phyloP scores from a whole-genome alignment of 2,797 vertebrate genomes.

The Crocidura indochinensis region DNA sequence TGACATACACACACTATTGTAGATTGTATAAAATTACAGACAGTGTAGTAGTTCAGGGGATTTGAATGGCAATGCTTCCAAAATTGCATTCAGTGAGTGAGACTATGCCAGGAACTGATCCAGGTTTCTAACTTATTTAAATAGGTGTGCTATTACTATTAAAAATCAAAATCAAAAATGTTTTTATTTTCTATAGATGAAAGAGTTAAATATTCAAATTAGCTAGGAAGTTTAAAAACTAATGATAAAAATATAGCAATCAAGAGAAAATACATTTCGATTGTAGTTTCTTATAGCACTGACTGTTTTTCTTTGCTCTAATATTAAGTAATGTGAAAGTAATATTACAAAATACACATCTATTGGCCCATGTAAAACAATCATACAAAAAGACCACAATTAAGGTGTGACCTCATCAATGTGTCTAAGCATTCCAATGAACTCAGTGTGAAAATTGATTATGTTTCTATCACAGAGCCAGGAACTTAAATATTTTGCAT shows the following conservation, averaged over 20 bases:
- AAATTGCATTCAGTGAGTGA: too few species aligned
- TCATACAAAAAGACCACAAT: neutral
- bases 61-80: too few species aligned
- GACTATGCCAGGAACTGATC: too few species aligned
- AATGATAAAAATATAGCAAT: slow-evolving; percentile 19
- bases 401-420: neutral
- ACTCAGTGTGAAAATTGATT: neutral
- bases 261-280: neutral
- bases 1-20: too few species aligned
- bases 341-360: slow-evolving; percentile 15
- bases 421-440: neutral
- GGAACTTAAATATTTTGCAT: slow-evolving; percentile 61
- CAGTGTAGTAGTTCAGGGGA: too few species aligned
- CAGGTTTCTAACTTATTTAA: slow-evolving; percentile 7
- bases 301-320: slow-evolving; percentile 11
- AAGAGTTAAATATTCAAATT: slow-evolving; percentile 34
- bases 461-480: neutral
- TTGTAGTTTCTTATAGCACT: slow-evolving; percentile 45
- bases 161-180: neutral
- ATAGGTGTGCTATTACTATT: neutral
- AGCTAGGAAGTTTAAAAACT: slow-evolving; percentile 61
- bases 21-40: too few species aligned
- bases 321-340: slow-evolving; percentile 40
- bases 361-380: neutral
- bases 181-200: slow-evolving; percentile 38